phyloP scores from a whole-genome alignment of 2,888 invertebrate species.

The Chrysotoxum bicinctum region DNA sequence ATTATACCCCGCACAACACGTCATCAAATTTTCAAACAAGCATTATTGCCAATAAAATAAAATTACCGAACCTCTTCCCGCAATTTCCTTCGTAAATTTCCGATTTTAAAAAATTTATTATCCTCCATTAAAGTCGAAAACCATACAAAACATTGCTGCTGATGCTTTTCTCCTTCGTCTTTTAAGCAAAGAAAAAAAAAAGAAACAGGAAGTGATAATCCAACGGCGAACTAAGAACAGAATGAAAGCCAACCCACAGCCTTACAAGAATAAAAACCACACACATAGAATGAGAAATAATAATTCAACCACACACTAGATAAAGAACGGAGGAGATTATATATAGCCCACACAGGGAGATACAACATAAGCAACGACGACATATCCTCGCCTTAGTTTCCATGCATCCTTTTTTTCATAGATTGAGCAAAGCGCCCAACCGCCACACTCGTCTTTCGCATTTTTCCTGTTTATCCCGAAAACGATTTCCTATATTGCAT shows the following conservation, averaged over 20 bases:
- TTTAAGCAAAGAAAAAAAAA: not conserved
- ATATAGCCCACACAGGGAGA: not conserved
- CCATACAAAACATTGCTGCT: constrained; percentile 26
- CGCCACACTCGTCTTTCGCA: constrained; percentile 34
- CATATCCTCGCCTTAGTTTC: constrained; percentile 13
- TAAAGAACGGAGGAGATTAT: constrained; percentile 20
- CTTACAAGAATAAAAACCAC: constrained; percentile 9
- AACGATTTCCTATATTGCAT: constrained; percentile 81
- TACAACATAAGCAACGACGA: constrained; percentile 9
- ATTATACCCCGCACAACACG: constrained; percentile 42
- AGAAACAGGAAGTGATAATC: constrained; percentile 66
- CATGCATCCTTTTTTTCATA: constrained; percentile 9
- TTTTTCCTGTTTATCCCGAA: constrained; percentile 76
- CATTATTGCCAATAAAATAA: constrained; percentile 70
- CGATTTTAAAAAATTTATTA: constrained; percentile 67
- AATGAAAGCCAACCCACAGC: constrained; percentile 30
- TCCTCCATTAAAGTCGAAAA: constrained; percentile 52
- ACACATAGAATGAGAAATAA: constrained; percentile 28
- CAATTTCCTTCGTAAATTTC: constrained; percentile 66
- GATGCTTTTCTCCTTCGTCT: not conserved
- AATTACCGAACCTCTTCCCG: constrained; percentile 66
- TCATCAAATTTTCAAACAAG: constrained; percentile 60
- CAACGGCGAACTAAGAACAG: constrained; percentile 47
- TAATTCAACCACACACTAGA: constrained; percentile 67
- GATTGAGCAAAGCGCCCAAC: not conserved